A percentile compares a stretch with the other conserved stretches of the same genome.
These are phyloP conservation scores for Hyperoplus lanceolatus DNA, from an alignment of 2,797 vertebrate genomes.

Conservation along the genomic window DNA sequence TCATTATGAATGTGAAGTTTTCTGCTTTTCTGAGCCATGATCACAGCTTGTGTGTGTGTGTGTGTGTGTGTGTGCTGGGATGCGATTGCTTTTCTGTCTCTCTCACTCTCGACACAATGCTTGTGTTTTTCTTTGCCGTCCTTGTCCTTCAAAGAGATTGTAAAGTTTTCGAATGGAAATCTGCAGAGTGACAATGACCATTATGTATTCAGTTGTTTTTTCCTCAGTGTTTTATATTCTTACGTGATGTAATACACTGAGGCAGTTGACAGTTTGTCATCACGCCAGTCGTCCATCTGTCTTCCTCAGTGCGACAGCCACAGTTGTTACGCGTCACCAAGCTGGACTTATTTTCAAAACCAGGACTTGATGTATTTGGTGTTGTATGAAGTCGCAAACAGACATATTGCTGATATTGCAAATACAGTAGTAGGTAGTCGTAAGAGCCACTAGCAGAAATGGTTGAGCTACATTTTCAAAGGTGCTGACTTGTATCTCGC, in stretches of 20 bases:
- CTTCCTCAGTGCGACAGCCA: conserved; percentile 18
- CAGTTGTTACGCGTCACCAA: conserved; percentile 44
- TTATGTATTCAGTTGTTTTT: conserved; percentile 18
- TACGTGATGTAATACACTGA: conserved; percentile 37
- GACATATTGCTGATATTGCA: conserved; percentile 26
- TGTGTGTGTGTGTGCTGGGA: conserved; percentile 38
- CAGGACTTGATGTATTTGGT: conserved; percentile 34
- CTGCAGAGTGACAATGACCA: conserved; percentile 31
- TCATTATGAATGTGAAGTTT: conserved; percentile 73
- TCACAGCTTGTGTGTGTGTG: conserved; percentile 63
- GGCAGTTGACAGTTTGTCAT: conserved; percentile 51
- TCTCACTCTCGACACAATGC: conserved; percentile 56
- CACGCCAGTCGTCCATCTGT: conserved; percentile 47
- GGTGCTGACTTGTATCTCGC: conserved; percentile 11
- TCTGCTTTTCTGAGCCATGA: conserved; percentile 65
- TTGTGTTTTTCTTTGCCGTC: conserved; percentile 45
- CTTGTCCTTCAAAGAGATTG: conserved; percentile 44
- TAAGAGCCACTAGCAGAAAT: conserved; percentile 8
- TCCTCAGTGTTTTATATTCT: conserved; percentile 28
- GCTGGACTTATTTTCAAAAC: conserved; percentile 45
- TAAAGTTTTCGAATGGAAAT: conserved; percentile 39
- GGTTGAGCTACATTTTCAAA: conserved; percentile 10
- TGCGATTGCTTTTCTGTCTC: conserved; percentile 56
- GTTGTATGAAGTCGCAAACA: conserved; percentile 16
- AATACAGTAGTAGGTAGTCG: background rate